Conservation (phyloP, 2,113 vertebrate genomes). For the Murina feae region DNA sequence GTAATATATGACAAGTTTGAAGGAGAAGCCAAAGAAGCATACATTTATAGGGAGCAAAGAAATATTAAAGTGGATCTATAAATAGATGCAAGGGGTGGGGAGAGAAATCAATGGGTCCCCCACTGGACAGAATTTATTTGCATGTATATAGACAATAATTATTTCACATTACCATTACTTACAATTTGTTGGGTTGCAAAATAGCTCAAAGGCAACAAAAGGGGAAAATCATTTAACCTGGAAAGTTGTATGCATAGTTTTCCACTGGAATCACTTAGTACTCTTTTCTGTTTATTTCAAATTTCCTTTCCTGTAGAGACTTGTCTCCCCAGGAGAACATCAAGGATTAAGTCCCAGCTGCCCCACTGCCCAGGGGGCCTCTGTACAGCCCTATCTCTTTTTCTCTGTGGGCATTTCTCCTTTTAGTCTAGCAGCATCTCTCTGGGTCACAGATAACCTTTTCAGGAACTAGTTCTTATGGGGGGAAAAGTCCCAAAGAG, state of each 20-base stretch:
- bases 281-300: background rate
- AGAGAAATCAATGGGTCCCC: background rate
- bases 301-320: background rate
- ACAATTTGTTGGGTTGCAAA: background rate
- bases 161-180: background rate
- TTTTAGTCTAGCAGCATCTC: background rate
- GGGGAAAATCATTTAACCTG: background rate
- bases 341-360: background rate
- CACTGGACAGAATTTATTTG: background rate
- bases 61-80: constrained; percentile 32
- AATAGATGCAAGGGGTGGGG: background rate
- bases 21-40: background rate
- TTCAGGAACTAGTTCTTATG: background rate
- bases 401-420: background rate
- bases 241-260: background rate
- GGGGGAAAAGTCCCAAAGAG: background rate
- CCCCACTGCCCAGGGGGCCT: background rate
- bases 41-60: background rate
- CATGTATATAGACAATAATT: background rate
- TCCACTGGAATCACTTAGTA: background rate
- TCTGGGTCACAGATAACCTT: background rate
- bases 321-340: background rate
- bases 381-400: background rate
- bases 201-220: background rate
- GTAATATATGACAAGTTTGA: constrained; percentile 1